Conservation (phyloP, 2,888 invertebrate species). For the Drosophila kambysellisi region DNA sequence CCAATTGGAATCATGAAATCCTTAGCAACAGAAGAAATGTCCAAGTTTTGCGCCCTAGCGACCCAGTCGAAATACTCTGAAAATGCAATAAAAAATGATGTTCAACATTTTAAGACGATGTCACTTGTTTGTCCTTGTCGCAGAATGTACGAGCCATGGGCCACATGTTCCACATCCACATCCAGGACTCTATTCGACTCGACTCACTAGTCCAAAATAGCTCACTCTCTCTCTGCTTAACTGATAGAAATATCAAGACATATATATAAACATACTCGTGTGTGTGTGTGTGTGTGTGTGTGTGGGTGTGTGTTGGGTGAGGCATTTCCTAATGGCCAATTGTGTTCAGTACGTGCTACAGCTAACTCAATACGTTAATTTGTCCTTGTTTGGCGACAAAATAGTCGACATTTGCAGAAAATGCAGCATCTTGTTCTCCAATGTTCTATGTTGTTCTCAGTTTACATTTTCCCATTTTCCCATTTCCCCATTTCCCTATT, state of each 20-base stretch:
- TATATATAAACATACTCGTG: constrained; percentile 4
- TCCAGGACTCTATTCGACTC: neutral
- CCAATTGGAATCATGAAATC: constrained; percentile 40
- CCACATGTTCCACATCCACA: constrained; percentile 39
- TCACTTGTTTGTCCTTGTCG: constrained; percentile 68
- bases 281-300: neutral
- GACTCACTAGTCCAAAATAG: neutral
- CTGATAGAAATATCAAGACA: constrained; percentile 45
- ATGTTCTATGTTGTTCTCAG: constrained; percentile 11
- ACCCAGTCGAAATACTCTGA: constrained; percentile 51
- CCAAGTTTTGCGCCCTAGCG: constrained; percentile 28
- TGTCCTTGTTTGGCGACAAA: constrained; percentile 66
- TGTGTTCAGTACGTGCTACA: constrained; percentile 61
- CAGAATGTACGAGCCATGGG: constrained; percentile 47
- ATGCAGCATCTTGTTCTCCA: constrained; percentile 41
- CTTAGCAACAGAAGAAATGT: constrained; percentile 42
- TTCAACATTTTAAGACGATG: constrained; percentile 68
- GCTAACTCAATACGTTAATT: constrained; percentile 69
- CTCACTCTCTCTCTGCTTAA: constrained; percentile 25
- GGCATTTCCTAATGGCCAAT: constrained; percentile 68
- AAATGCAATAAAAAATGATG: constrained; percentile 70
- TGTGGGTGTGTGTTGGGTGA: constrained; percentile 33
- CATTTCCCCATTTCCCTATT: neutral
- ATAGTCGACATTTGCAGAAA: constrained; percentile 58
- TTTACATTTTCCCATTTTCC: constrained; percentile 25